phyloP scores from a whole-genome alignment of 2,888 invertebrate genomes.

The Ochropleura plecta region DNA sequence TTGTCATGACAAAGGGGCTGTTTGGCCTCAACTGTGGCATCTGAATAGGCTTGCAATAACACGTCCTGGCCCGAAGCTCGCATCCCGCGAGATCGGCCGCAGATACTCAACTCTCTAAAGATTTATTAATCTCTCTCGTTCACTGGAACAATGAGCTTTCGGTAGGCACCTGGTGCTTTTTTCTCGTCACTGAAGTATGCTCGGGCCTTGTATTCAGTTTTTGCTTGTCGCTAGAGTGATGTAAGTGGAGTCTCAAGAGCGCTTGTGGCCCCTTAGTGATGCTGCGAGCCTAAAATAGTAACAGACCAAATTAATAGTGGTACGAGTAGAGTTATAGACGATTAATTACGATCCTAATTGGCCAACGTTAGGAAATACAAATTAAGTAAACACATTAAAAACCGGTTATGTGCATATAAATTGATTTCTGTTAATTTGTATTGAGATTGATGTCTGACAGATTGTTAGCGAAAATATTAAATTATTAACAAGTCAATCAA shows the following conservation, averaged over 20 bases:
- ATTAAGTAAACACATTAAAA: constrained; percentile 59
- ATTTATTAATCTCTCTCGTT: constrained; percentile 89
- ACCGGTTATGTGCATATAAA: constrained; percentile 54
- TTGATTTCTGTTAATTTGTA: constrained; percentile 55
- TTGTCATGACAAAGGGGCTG: constrained; percentile 90
- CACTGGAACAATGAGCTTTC: constrained; percentile 89
- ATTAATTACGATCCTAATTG: constrained; percentile 60
- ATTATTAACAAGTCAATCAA: constrained; percentile 62
- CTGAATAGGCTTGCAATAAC: constrained; percentile 90
- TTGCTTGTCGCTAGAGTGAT: constrained; percentile 79
- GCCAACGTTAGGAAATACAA: constrained; percentile 46
- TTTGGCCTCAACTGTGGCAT: constrained; percentile 89
- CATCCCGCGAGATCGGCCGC: constrained; percentile 89
- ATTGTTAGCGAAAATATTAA: constrained; percentile 59
- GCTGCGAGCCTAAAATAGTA: constrained; percentile 53
- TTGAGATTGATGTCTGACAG: constrained; percentile 55
- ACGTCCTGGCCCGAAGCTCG: constrained; percentile 86
- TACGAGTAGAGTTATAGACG: constrained; percentile 25
- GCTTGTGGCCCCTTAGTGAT: constrained; percentile 74
- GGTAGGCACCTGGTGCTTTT: constrained; percentile 89
- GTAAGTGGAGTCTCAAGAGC: constrained; percentile 78
- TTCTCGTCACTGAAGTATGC: constrained; percentile 84
- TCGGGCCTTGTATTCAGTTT: constrained; percentile 83
- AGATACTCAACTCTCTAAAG: constrained; percentile 89
- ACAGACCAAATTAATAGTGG: constrained; percentile 43